Conservation (phyloP, 2,888 invertebrate species). For the Nowickia ferox region DNA sequence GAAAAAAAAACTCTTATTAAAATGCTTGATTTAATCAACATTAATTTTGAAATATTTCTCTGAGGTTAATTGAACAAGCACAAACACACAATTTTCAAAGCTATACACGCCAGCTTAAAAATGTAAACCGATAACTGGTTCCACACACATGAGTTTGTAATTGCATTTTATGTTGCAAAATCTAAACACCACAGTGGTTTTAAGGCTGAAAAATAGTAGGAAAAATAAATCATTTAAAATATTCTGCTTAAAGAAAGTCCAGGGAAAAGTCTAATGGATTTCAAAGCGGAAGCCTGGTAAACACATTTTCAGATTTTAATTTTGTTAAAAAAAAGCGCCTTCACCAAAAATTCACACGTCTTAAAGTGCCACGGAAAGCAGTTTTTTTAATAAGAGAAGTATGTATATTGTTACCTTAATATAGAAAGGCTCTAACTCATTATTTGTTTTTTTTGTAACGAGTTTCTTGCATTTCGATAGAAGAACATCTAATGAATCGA, state of each 20-base stretch:
- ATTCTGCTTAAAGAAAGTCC: neutral
- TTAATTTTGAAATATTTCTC: conserved; percentile 52
- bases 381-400: too few species aligned
- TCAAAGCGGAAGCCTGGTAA: too few species aligned
- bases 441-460: too few species aligned
- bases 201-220: neutral
- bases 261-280: neutral
- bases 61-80: conserved; percentile 44
- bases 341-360: too few species aligned
- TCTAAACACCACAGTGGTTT: conserved; percentile 40
- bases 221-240: neutral
- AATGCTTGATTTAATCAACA: conserved; percentile 49
- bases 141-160: conserved; percentile 39
- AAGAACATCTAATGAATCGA: too few species aligned
- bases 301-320: too few species aligned
- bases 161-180: conserved; percentile 43
- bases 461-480: too few species aligned
- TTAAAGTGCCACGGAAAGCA: too few species aligned
- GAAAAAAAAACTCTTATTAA: conserved; percentile 23
- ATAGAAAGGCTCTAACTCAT: too few species aligned
- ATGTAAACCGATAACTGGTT: conserved; percentile 62
- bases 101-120: conserved; percentile 36
- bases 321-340: too few species aligned
- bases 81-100: neutral
- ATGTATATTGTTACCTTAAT: too few species aligned